Evolutionary conservation across 2,113 vertebrate genomes (phyloP).

Genomic region (Piprites chloris): DNA sequence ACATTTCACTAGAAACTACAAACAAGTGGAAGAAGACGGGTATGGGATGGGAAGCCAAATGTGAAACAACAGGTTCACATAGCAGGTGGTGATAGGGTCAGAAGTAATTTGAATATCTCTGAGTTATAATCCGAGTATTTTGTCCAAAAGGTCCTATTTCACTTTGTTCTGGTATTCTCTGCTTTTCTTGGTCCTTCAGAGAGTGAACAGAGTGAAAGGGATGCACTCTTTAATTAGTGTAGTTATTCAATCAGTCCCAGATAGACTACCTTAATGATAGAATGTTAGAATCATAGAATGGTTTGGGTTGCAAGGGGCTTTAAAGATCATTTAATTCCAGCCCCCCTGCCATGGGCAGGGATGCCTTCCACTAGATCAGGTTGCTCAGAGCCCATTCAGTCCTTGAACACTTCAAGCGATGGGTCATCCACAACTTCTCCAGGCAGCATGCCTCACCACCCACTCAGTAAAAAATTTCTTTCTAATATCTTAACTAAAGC

Average conservation of each 20-base stretch:
- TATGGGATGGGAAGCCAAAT: background rate
- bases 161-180: background rate
- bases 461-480: background rate
- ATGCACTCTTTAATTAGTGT: background rate
- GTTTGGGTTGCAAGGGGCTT: background rate
- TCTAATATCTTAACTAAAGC: background rate
- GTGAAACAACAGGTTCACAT: background rate
- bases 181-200: background rate
- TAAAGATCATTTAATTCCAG: background rate
- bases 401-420: background rate
- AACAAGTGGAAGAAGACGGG: background rate
- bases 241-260: background rate
- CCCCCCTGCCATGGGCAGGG: no score
- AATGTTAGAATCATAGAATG: background rate
- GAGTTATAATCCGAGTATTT: background rate
- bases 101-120: background rate
- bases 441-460: background rate
- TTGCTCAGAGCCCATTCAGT: background rate
- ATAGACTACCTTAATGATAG: background rate
- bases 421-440: background rate
- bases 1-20: background rate
- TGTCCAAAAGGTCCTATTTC: background rate
- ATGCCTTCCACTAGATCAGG: background rate
- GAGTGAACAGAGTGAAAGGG: background rate
- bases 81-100: background rate